Evolutionary conservation across 2,113 vertebrate species (phyloP).

Genomic region (Pseudorhombus dupliciocellatus): DNA sequence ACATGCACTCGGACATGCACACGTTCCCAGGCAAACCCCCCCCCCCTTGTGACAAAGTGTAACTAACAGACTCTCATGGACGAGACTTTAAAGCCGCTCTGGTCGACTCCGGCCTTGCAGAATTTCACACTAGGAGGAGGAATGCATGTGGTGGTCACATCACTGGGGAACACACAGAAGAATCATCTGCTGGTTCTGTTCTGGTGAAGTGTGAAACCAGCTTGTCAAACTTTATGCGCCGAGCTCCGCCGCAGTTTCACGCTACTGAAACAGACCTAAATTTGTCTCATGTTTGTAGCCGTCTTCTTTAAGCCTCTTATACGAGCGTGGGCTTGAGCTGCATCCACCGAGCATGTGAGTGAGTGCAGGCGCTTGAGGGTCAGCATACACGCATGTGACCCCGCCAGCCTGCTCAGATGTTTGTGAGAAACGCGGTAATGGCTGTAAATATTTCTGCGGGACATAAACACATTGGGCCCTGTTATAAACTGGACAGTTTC

Average conservation of each 20-base stretch:
- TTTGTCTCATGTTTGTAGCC: conserved; percentile 21
- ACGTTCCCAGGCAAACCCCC: conserved; percentile 64
- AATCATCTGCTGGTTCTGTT: conserved; percentile 37
- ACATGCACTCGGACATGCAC: conserved; percentile 16
- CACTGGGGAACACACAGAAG: conserved; percentile 33
- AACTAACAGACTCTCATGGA: conserved; percentile 48
- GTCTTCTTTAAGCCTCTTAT: background rate
- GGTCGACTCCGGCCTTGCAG: conserved; percentile 2
- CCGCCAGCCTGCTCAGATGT: conserved; percentile 42
- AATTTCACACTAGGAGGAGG: conserved; percentile 29
- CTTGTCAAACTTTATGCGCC: conserved; percentile 43
- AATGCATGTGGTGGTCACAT: conserved; percentile 33
- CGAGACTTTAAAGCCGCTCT: conserved; percentile 29
- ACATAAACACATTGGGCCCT: conserved; percentile 65
- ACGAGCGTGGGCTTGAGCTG: background rate
- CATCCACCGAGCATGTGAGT: conserved; percentile 4
- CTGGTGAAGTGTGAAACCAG: conserved; percentile 39
- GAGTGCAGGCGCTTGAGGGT: conserved; percentile 30
- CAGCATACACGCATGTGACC: conserved; percentile 13
- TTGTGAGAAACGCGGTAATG: conserved; percentile 58
- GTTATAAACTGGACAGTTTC: conserved; percentile 29
- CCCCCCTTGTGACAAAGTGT: conserved; percentile 41
- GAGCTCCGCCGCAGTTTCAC: background rate
- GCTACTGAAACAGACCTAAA: conserved; percentile 18
- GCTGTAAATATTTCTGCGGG: conserved; percentile 70